A percentile compares a stretch with the other conserved stretches of the same genome.
Conservation (phyloP, 2,113 vertebrate genomes). For the Naja naja region DNA sequence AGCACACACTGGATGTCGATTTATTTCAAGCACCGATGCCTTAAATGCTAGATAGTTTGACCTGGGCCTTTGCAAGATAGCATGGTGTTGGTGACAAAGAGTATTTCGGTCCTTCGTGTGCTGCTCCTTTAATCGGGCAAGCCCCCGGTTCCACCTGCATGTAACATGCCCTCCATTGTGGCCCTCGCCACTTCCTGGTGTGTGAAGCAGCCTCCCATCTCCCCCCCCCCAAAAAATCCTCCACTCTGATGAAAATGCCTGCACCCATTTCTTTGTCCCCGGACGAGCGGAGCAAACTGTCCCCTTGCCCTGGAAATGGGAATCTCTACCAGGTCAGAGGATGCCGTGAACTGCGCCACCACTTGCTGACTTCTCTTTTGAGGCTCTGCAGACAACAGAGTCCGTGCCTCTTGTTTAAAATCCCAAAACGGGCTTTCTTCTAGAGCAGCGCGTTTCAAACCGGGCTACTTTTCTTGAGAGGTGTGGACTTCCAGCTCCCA, state of each 20-base stretch:
- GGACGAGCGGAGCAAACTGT: neutral
- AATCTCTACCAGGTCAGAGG: neutral
- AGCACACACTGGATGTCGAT: fast-evolving
- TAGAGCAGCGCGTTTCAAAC: neutral
- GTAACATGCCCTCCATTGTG: neutral
- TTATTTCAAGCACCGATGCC: neutral
- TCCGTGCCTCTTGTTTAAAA: neutral
- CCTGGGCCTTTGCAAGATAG: neutral
- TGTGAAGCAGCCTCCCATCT: neutral
- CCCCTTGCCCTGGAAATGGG: neutral
- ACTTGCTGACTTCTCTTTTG: neutral
- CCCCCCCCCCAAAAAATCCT: neutral
- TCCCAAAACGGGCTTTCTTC: neutral
- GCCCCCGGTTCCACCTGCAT: neutral
- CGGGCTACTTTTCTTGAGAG: neutral
- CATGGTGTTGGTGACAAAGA: too few relatives aligned
- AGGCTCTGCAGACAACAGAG: neutral
- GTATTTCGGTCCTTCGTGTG: neutral
- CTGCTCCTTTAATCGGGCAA: too few relatives aligned
- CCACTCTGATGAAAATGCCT: neutral
- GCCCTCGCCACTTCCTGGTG: neutral
- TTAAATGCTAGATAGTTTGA: neutral
- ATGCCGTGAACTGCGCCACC: neutral
- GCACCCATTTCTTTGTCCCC: too few relatives aligned
- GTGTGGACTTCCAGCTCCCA: neutral